Percentiles rank a stretch among this genome's conserved stretches.
phyloP scores from a whole-genome alignment of 2,113 vertebrate genomes.

The Microtus montanus region DNA sequence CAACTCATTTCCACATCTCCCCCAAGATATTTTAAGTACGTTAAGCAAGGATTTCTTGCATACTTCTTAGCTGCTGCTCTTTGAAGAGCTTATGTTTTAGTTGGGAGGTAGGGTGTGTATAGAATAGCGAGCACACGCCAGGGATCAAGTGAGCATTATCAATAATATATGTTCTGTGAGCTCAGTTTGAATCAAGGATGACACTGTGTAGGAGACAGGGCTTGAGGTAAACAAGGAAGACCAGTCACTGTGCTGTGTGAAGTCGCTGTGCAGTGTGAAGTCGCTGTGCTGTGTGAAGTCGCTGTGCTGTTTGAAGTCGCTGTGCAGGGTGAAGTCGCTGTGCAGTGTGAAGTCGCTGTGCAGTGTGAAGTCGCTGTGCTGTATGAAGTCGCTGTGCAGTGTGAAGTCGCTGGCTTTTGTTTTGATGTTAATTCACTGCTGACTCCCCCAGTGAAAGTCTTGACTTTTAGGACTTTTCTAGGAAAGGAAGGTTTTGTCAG shows the following conservation, averaged over 20 bases:
- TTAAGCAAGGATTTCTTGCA: constrained; percentile 18
- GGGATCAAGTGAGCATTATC: neutral
- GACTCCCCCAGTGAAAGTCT: neutral
- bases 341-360: no score
- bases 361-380: no score
- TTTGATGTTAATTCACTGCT: constrained; percentile 13
- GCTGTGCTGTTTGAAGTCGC: no score
- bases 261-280: no score
- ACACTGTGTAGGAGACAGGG: neutral
- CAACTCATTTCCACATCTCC: neutral
- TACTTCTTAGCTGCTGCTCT: neutral
- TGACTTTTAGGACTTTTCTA: constrained; percentile 14
- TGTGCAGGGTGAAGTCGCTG: no score
- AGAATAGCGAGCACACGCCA: neutral
- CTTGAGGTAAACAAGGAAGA: constrained; percentile 1
- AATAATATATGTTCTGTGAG: neutral
- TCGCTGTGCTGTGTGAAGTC: no score
- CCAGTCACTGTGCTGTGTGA: neutral
- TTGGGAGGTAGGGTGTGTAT: neutral
- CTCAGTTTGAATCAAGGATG: neutral
- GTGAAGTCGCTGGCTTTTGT: neutral
- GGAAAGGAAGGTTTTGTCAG: neutral
- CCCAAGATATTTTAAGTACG: constrained; percentile 1
- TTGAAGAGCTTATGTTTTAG: neutral
- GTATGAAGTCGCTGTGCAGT: no score